A percentile compares a stretch with the other conserved stretches of the same genome.
These are phyloP conservation scores for Gastrophysa polygoni DNA, from an alignment of 2,888 invertebrate species.

Conservation along the genomic window DNA sequence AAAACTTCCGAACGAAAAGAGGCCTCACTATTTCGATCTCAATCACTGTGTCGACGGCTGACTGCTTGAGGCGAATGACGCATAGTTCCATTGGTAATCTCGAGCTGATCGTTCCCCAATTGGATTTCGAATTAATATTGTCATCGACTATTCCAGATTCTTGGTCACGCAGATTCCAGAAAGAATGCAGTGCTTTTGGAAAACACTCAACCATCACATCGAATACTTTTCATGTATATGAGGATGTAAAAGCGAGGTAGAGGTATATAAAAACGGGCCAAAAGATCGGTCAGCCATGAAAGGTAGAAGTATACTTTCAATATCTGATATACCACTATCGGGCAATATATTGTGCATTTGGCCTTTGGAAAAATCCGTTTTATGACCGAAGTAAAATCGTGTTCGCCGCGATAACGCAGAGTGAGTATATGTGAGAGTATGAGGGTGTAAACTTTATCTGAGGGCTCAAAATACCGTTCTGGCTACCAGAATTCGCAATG, in stretches of 20 bases:
- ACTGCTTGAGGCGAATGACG: no score
- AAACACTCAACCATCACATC: not conserved
- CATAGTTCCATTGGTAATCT: no score
- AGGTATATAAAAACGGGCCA: constrained; percentile 1
- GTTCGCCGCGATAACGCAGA: not conserved
- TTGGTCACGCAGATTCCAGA: no score
- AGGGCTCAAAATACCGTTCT: not conserved
- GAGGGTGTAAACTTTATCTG: not conserved
- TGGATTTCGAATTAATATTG: no score
- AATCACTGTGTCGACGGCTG: no score
- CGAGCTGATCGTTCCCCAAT: no score
- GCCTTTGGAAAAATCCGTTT: not conserved
- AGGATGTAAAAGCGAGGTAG: constrained; percentile 1
- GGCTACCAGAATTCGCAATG: not conserved
- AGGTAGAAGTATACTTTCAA: constrained; percentile 9
- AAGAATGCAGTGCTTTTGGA: not conserved
- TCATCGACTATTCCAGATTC: no score
- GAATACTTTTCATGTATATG: not conserved
- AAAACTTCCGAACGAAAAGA: no score
- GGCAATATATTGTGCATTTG: constrained; percentile 11
- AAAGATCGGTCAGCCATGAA: constrained; percentile 9
- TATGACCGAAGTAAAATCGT: not conserved
- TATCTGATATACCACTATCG: constrained; percentile 14
- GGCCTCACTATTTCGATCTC: no score
- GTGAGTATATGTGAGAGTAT: not conserved